phyloP scores from a whole-genome alignment of 2,113 vertebrate genomes.

The Morphnarchus princeps region DNA sequence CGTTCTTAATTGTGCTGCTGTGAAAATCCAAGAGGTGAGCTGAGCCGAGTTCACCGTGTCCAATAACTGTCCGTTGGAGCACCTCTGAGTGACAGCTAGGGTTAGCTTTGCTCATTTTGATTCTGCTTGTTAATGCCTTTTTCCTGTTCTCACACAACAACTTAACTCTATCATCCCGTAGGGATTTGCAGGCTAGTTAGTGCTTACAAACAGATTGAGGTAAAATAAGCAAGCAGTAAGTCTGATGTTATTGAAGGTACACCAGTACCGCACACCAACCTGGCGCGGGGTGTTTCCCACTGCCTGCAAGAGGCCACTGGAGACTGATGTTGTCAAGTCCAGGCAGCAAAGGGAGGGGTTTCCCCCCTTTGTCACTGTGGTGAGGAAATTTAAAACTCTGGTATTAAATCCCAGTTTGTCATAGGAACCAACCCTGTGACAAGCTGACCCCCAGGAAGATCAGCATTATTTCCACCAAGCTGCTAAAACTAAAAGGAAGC shows the following conservation, averaged over 20 bases:
- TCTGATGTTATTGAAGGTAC: neutral
- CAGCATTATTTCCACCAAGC: neutral
- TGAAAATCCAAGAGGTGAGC: neutral
- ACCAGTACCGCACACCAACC: neutral
- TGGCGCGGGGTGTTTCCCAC: rapidly evolving
- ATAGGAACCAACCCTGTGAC: neutral
- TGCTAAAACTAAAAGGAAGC: neutral
- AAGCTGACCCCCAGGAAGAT: neutral
- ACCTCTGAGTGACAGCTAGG: neutral
- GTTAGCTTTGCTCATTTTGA: neutral
- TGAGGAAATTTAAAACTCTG: neutral
- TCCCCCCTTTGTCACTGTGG: neutral
- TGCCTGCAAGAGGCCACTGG: neutral
- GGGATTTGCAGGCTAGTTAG: neutral
- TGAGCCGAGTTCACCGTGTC: neutral
- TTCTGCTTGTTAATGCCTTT: neutral
- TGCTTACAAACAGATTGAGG: neutral
- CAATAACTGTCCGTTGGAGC: neutral
- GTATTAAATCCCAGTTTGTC: neutral
- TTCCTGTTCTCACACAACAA: neutral
- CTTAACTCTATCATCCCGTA: neutral
- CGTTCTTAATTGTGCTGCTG: neutral
- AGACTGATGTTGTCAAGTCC: neutral
- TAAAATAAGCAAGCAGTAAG: neutral
- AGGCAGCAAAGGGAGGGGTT: neutral